These are phyloP conservation scores for Boloria euphrosyne DNA, from an alignment of 2,888 invertebrate species.

Conservation along the genomic window DNA sequence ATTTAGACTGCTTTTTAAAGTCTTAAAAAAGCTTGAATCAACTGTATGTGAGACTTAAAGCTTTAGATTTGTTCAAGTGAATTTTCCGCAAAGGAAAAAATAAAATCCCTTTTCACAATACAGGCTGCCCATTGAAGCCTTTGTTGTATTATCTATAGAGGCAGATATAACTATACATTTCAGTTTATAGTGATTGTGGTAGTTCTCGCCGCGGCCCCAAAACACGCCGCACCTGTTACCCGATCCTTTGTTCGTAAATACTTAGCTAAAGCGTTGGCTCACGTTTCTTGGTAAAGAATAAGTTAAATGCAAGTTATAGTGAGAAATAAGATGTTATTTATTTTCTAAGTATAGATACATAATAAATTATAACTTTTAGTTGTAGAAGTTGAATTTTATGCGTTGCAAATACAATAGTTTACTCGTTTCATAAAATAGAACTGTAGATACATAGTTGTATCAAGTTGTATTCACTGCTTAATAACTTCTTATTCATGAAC, in stretches of 20 bases:
- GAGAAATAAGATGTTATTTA: background rate
- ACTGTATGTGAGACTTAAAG: background rate
- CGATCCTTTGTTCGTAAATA: slow-evolving; percentile 33
- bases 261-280: background rate
- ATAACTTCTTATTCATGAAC: too few species aligned
- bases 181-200: slow-evolving; percentile 26
- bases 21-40: background rate
- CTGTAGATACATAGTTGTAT: too few species aligned
- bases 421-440: too few species aligned
- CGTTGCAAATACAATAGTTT: too few species aligned
- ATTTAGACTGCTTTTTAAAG: background rate
- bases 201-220: slow-evolving; percentile 27
- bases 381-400: too few species aligned
- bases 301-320: background rate
- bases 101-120: slow-evolving; percentile 8
- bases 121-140: background rate
- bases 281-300: slow-evolving; percentile 3
- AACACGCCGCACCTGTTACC: slow-evolving; percentile 37
- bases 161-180: slow-evolving; percentile 18
- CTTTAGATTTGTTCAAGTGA: background rate
- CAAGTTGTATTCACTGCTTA: too few species aligned
- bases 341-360: too few species aligned
- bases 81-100: background rate
- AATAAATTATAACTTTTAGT: too few species aligned
- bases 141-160: slow-evolving; percentile 14